Base-by-base conservation (phyloP, 2,888 invertebrate genomes). In the Thera britannica region DNA sequence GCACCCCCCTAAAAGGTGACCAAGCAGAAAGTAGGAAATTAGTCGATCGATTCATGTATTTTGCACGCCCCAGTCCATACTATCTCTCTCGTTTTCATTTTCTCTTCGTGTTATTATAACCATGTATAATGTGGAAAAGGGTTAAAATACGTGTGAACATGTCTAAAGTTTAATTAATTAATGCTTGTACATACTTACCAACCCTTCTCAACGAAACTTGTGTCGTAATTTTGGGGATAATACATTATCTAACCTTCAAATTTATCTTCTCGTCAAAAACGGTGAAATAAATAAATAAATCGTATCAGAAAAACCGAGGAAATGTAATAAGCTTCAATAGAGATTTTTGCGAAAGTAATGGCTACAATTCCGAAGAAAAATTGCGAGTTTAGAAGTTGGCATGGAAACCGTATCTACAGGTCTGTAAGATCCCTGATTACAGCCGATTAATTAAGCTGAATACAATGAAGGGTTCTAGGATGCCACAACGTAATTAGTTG, bases 401-500 rank as follows among this genome's bases (percentile, higher is more conserved):
- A 46, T 52, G 11, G 51, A 59, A 52, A 54, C 23, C 62, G 41
- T 51, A 46, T 54, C 36, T 55, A 55, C 51, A 58, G 34, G 62
- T 64, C 65, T 57, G 56, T 70, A 59, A 68, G 61, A 61, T 58
- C 54, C 44, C 36, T 68, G 66, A 63, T 68, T 65, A 62, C 63
- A 65, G 62, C 38, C 58, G 60, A 68, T 71, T 68, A 72, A 70
- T 70, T 70, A 61, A 62, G 54, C 6, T 61, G 65, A 72, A 73
- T 68, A 73, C 70, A 65, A 69, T 71, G 69, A 65, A 67, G 62
- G 71, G 72, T 72, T 70, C 65, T 58, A 72, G 66, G 69, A 74
- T 75, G 75, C 77, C 68, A 41, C 70, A 66, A 68, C 12, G 68
- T 73, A 77, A 77, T 80, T 77, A 75, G 64, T 72, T 68, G 64